phyloP scores from a whole-genome alignment of 2,113 vertebrate species.

The pig (Sus scrofa) region DNA sequence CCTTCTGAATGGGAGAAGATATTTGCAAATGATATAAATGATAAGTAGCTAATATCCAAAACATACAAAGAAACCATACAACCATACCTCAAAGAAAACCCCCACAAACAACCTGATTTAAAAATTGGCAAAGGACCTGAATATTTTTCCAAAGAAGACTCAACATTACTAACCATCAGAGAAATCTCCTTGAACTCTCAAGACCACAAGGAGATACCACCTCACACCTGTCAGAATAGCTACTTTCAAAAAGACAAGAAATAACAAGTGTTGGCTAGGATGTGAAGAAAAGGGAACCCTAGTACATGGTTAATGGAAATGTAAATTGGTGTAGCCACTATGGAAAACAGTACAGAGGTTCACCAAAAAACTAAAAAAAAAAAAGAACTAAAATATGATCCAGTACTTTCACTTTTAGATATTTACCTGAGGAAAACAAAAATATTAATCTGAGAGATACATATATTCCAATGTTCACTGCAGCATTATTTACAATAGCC shows the following conservation, averaged over 20 bases:
- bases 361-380: not conserved
- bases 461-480: not conserved
- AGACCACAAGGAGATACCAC: not conserved
- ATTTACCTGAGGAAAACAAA: not conserved
- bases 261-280: not conserved
- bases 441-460: not conserved
- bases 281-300: no score
- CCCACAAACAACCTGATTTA: not conserved
- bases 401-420: not conserved
- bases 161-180: not conserved
- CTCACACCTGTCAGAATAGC: not conserved
- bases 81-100: not conserved
- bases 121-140: not conserved
- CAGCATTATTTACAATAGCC: not conserved
- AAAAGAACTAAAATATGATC: not conserved
- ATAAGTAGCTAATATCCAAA: not conserved
- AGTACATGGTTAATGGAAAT: not conserved
- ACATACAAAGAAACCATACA: not conserved
- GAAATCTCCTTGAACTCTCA: not conserved
- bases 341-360: not conserved
- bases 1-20: not conserved
- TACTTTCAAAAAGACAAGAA: not conserved
- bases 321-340: not conserved
- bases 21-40: not conserved
- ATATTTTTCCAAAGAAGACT: not conserved